These are phyloP conservation scores for Physocephala rufipes DNA, from an alignment of 2,888 invertebrate genomes.

Conservation along the genomic window DNA sequence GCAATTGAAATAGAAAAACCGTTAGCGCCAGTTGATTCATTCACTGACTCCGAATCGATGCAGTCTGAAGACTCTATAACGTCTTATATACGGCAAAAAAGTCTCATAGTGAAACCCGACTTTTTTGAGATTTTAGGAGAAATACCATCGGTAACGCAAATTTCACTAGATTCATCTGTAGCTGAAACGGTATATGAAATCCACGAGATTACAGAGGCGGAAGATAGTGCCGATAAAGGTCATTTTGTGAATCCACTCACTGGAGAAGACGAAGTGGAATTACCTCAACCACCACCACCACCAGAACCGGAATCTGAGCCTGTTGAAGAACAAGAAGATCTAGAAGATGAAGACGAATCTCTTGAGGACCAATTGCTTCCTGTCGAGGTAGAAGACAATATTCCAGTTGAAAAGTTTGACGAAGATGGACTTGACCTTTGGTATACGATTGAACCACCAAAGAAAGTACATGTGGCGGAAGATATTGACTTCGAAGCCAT, in stretches of 20 bases:
- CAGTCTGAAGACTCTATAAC: neutral
- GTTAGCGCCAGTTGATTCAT: neutral
- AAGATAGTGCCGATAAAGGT: neutral
- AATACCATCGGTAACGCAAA: constrained; percentile 40
- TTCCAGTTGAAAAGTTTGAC: neutral
- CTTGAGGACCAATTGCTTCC: constrained; percentile 32
- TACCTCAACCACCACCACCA: neutral
- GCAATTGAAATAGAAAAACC: neutral
- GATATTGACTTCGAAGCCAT: constrained; percentile 35
- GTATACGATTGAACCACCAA: constrained; percentile 34
- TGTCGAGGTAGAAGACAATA: constrained; percentile 33
- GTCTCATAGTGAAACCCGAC: constrained; percentile 26
- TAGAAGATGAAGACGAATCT: constrained; percentile 26
- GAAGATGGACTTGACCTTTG: constrained; percentile 38
- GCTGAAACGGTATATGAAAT: neutral
- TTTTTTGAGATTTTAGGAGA: constrained; percentile 48
- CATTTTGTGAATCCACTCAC: constrained; percentile 15
- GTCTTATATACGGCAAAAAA: constrained; percentile 19
- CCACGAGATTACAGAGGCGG: neutral
- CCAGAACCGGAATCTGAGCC: neutral
- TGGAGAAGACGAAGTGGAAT: neutral
- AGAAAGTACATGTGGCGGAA: neutral
- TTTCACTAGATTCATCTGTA: constrained; percentile 16
- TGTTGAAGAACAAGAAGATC: constrained; percentile 9
- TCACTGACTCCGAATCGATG: neutral